A percentile compares a stretch with the other conserved stretches of the same genome.
These are phyloP conservation scores for Lipophrys pholis DNA, from an alignment of 2,113 vertebrate species.

Conservation along the genomic window DNA sequence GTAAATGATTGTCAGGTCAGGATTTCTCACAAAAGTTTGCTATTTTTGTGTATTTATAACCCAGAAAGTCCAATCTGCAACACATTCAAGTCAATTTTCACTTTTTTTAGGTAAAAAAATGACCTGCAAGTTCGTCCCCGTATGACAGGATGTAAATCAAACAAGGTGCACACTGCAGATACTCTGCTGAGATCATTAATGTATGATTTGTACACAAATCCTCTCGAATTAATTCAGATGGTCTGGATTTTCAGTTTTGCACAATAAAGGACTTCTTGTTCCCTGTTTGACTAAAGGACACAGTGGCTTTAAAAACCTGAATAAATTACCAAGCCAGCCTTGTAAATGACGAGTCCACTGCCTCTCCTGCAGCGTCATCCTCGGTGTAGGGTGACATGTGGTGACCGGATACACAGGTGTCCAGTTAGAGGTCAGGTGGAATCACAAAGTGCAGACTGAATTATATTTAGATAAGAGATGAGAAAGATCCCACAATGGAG, in stretches of 20 bases:
- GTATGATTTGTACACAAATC: neutral
- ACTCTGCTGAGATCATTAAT: neutral
- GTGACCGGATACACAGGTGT: neutral
- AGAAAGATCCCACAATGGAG: slow-evolving; percentile 1
- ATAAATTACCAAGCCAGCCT: neutral
- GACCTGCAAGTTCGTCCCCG: too few relatives aligned
- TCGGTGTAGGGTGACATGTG: neutral
- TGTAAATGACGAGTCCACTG: too few relatives aligned
- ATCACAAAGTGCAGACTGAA: neutral
- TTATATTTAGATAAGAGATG: slow-evolving; percentile 11
- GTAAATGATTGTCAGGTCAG: too few relatives aligned
- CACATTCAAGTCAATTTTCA: too few relatives aligned
- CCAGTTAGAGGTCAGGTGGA: slow-evolving; percentile 1
- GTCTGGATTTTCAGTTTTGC: too few relatives aligned
- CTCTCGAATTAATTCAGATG: neutral
- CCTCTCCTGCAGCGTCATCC: neutral
- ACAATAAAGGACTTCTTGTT: too few relatives aligned
- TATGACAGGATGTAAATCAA: neutral
- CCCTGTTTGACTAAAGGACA: neutral
- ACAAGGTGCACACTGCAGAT: neutral
- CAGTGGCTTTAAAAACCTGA: too few relatives aligned
- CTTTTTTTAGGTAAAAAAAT: too few relatives aligned
- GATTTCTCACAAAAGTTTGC: too few relatives aligned
- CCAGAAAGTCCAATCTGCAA: too few relatives aligned
- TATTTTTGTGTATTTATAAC: too few relatives aligned